phyloP scores from a whole-genome alignment of 2,113 vertebrate genomes.

The Ammodytes dubius region DNA sequence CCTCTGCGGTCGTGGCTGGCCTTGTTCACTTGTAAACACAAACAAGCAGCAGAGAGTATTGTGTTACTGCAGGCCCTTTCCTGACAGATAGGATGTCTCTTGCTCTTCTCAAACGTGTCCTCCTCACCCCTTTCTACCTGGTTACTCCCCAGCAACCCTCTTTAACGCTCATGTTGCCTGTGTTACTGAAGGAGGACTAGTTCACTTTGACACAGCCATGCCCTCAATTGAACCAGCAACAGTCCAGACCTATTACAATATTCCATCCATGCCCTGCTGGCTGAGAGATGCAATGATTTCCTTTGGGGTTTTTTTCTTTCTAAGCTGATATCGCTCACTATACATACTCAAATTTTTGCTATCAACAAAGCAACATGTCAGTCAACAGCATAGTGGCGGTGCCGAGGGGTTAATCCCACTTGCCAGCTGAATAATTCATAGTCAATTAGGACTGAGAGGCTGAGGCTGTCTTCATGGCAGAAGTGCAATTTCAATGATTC shows the following conservation, averaged over 20 bases:
- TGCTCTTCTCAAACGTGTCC: slow-evolving; percentile 1
- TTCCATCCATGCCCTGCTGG: background rate
- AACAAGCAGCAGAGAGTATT: slow-evolving; percentile 40
- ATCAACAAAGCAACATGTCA: slow-evolving; percentile 53
- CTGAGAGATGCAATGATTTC: background rate
- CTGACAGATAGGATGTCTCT: slow-evolving; percentile 27
- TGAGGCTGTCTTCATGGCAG: slow-evolving; percentile 65
- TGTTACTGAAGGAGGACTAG: background rate
- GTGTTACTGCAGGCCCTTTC: slow-evolving; percentile 40
- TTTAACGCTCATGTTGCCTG: background rate
- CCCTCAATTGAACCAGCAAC: background rate
- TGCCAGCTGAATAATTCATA: slow-evolving; percentile 80
- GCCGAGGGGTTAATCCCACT: slow-evolving; percentile 46
- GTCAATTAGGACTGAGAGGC: slow-evolving; percentile 76
- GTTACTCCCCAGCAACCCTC: background rate
- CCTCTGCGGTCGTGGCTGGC: slow-evolving; percentile 37
- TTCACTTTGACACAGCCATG: slow-evolving; percentile 18
- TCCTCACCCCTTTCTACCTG: background rate
- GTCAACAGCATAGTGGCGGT: slow-evolving; percentile 28
- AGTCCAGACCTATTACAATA: background rate
- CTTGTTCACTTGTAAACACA: slow-evolving; percentile 24
- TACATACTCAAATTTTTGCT: slow-evolving; percentile 11
- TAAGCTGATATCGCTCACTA: background rate
- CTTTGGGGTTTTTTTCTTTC: background rate
- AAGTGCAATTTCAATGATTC: slow-evolving; percentile 78